phyloP scores from a whole-genome alignment of 2,888 invertebrate species.

The Melanostoma scalare region DNA sequence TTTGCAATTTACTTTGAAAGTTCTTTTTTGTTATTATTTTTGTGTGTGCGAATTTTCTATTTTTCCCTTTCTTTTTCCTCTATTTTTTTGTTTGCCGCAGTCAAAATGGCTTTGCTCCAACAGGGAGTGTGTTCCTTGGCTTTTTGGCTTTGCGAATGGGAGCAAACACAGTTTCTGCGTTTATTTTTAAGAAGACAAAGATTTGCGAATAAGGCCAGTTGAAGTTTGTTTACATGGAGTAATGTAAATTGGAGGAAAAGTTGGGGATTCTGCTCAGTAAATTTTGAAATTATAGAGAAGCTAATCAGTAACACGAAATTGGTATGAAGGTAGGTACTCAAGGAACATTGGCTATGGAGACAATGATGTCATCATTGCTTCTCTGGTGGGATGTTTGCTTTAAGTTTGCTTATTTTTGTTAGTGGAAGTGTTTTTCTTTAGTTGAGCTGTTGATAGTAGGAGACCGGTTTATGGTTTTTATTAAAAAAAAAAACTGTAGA shows the following conservation, averaged over 20 bases:
- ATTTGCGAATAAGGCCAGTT: conserved; percentile 26
- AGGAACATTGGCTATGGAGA: neutral
- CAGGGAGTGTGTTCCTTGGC: neutral
- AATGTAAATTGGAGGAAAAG: conserved; percentile 40
- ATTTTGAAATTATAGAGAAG: conserved; percentile 36
- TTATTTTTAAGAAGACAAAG: neutral
- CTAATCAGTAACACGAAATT: conserved; percentile 32
- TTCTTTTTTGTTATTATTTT: conserved; percentile 11
- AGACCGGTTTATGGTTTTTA: too few relatives aligned
- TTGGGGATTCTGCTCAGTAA: conserved; percentile 24
- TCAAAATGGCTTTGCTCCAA: conserved; percentile 50
- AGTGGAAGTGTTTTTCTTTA: too few relatives aligned
- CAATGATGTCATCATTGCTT: neutral
- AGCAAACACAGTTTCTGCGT: neutral
- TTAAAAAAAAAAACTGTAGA: too few relatives aligned
- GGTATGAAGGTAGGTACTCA: neutral
- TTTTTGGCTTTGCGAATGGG: neutral
- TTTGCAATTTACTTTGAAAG: conserved; percentile 59
- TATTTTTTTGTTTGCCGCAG: conserved; percentile 40
- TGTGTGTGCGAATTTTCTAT: neutral
- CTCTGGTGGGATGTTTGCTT: too few relatives aligned
- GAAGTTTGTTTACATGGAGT: conserved; percentile 39
- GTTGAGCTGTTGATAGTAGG: too few relatives aligned
- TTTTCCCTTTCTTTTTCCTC: neutral
- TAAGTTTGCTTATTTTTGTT: too few relatives aligned